Percentiles rank a stretch among this genome's conserved stretches.
Conservation (phyloP, 2,113 vertebrate species). For the Ifrita kowaldi region DNA sequence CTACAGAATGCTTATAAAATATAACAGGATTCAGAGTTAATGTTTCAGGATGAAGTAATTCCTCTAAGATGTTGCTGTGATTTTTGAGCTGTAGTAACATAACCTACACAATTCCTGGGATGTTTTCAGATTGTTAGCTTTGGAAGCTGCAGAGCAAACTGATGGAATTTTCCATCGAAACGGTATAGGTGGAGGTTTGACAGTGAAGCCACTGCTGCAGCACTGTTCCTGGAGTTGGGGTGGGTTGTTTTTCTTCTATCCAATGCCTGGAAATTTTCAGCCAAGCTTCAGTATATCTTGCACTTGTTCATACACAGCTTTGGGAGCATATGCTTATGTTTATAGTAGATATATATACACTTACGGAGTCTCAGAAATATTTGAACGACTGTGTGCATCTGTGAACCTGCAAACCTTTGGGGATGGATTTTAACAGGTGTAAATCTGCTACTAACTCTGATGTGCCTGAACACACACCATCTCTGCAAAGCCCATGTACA, state of each 20-base stretch:
- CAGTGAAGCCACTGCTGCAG: not conserved
- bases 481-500: not conserved
- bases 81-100: not conserved
- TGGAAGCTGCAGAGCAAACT: not conserved
- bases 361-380: not conserved
- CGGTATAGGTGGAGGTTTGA: not conserved
- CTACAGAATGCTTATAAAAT: not conserved
- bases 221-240: not conserved
- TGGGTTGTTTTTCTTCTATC: not conserved
- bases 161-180: not conserved
- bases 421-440: not conserved
- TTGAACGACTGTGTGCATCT: not conserved
- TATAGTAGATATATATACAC: not conserved
- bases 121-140: not conserved
- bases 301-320: constrained; percentile 2
- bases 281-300: not conserved
- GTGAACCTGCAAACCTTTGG: not conserved
- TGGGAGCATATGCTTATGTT: constrained; percentile 22
- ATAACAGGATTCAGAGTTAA: not conserved
- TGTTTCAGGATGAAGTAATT: not conserved
- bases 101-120: not conserved
- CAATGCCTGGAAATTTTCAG: not conserved
- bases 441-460: not conserved
- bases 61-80: not conserved
- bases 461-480: not conserved